phyloP scores from a whole-genome alignment of 2,888 invertebrate genomes.

The Steinernema hermaphroditum region DNA sequence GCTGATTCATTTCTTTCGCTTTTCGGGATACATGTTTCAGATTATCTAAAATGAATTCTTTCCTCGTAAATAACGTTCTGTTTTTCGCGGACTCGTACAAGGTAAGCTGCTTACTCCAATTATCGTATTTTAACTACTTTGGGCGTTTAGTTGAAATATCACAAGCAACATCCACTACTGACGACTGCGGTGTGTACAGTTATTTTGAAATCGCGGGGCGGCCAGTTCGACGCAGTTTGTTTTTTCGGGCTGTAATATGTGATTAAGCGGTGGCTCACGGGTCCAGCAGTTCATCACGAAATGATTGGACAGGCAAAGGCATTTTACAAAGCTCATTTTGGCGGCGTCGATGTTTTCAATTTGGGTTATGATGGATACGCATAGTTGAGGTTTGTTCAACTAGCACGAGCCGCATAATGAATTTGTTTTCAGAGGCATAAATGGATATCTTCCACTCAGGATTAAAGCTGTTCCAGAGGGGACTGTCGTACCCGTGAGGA shows the following conservation, averaged over 20 bases:
- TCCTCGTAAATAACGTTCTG: slow-evolving; percentile 66
- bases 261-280: slow-evolving; percentile 69
- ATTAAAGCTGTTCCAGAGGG: slow-evolving; percentile 70
- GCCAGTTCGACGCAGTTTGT: slow-evolving; percentile 68
- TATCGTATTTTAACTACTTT: neutral
- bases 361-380: slow-evolving; percentile 70
- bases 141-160: slow-evolving; percentile 65
- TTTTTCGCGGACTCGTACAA: slow-evolving; percentile 68
- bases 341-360: slow-evolving; percentile 68
- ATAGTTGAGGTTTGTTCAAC: slow-evolving; percentile 67
- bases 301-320: slow-evolving; percentile 69
- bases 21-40: neutral
- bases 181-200: slow-evolving; percentile 69
- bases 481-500: slow-evolving; percentile 68
- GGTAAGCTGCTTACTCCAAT: slow-evolving; percentile 56
- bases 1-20: too few relatives aligned
- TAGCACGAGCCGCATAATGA: neutral
- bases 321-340: slow-evolving; percentile 61
- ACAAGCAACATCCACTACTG: slow-evolving; percentile 69
- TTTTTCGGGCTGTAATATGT: slow-evolving; percentile 71
- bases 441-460: slow-evolving; percentile 69
- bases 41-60: neutral
- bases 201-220: slow-evolving; percentile 71
- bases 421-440: slow-evolving; percentile 66
- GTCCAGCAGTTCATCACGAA: slow-evolving; percentile 68